These are phyloP conservation scores for Pseudomyrmex pallidus DNA, from an alignment of 1,140 invertebrate species.

Conservation along the genomic window DNA sequence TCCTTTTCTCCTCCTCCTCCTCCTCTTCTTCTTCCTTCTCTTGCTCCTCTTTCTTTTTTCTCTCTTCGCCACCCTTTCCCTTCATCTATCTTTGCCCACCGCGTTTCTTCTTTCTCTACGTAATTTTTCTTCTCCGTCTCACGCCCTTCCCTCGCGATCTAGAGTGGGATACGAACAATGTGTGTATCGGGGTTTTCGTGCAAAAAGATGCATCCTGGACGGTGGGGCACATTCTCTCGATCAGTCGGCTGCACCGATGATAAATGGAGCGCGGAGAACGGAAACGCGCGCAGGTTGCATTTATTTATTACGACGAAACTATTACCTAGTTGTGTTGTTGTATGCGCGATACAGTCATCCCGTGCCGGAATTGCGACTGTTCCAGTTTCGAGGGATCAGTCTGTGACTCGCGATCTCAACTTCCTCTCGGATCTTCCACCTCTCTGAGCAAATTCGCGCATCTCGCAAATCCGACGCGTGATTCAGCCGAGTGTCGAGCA, in stretches of 20 bases:
- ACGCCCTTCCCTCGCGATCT: neutral
- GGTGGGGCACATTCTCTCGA: constrained; percentile 27
- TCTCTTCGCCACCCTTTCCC: neutral
- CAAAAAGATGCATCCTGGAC: constrained; percentile 31
- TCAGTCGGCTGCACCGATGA: constrained; percentile 22
- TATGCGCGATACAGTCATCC: too few relatives aligned
- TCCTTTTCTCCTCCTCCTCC: constrained; percentile 50
- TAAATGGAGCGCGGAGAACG: constrained; percentile 27
- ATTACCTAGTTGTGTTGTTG: neutral
- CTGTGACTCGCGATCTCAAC: neutral
- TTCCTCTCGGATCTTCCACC: neutral
- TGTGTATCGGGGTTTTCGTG: constrained; percentile 40
- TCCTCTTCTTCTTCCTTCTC: constrained; percentile 1
- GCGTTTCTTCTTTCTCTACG: neutral
- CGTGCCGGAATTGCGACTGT: neutral
- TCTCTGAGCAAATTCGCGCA: constrained; percentile 19
- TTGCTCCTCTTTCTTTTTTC: neutral
- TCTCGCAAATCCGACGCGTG: neutral
- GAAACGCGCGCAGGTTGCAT: constrained; percentile 16
- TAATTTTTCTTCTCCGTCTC: neutral
- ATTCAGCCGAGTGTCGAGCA: too few relatives aligned
- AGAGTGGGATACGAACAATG: constrained; percentile 71
- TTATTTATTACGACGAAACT: constrained; percentile 13
- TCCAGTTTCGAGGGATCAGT: constrained; percentile 28
- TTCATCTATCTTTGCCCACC: neutral